Base-by-base conservation (phyloP, 2,888 invertebrate species). In the Volucella inflata region DNA sequence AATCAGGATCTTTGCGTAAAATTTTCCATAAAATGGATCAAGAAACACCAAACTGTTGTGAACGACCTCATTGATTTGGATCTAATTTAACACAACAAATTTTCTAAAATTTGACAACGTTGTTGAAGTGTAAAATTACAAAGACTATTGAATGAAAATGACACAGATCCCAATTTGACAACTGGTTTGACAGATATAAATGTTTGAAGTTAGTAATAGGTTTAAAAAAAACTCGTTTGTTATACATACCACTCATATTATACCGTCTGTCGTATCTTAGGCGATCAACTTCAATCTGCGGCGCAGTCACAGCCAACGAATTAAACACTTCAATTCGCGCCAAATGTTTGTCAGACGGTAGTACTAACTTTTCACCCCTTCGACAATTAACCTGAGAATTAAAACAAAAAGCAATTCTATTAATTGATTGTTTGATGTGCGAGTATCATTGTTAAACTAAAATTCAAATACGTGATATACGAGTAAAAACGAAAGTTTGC, bases 281-380 rank as follows among this genome's bases (percentile, higher is more conserved):
- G 30, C 91, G 89, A 89, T 96, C 95, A 84, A 95, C 90, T 90
- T 96, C 96, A 87, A 96, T 95, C 89, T 95, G 95, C 0, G 96
- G 96, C 1, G 96, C 96, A 71, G 95, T 93, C 6, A 97, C 96
- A 91, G 96, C 96, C 83, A 96, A 94, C 81, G 96, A 96, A 90
- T 96, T 97, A 89, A 96, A 96, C 12, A 97, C 95, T 90, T 96
- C 95, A 72, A 96, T 91, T 82, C 92, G 90, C 70, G 91, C 92
- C 88, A 92, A 88, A 84, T 92, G 91, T 85, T 90, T 90, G 72
- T 92, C 89, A 85, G 91, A 85, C 89, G 89, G 88, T 90, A 91
- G 88, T 87, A 91, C 81, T 89, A 92, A 88, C 77, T 89, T 88
- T 65, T 91, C 90, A 16, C 88, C 88, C 74, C 89, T 90, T 70